Evolutionary conservation across 2,888 invertebrate genomes (phyloP).

Genomic region (Xestia rhomboidea): DNA sequence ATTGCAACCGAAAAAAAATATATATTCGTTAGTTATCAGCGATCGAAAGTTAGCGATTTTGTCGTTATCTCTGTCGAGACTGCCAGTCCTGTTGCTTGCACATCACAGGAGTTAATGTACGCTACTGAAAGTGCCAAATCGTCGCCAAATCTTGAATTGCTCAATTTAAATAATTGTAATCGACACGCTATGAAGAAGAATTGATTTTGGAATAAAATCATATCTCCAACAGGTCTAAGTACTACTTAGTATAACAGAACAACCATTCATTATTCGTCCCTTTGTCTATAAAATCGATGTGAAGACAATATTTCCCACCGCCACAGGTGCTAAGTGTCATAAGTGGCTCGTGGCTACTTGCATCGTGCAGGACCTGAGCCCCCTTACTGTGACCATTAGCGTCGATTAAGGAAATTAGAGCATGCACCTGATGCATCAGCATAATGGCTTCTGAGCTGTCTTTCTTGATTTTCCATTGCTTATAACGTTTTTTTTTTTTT

Average conservation of each 20-base stretch:
- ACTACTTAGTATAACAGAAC: background rate
- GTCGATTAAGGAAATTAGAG: constrained; percentile 64
- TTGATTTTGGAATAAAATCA: background rate
- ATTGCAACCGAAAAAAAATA: too few relatives aligned
- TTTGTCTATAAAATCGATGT: constrained; percentile 57
- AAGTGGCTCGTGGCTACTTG: constrained; percentile 43
- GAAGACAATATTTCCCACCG: constrained; percentile 65
- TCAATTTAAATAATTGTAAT: too few relatives aligned
- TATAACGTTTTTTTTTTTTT: constrained; percentile 46
- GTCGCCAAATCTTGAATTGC: too few relatives aligned
- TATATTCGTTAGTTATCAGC: too few relatives aligned
- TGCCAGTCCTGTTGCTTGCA: too few relatives aligned
- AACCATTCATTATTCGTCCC: constrained; percentile 10
- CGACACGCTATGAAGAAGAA: too few relatives aligned
- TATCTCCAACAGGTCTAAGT: constrained; percentile 8
- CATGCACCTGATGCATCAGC: constrained; percentile 44
- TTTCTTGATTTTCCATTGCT: constrained; percentile 50
- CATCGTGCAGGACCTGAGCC: constrained; percentile 49
- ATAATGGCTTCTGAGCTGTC: constrained; percentile 56
- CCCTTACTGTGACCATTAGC: constrained; percentile 57
- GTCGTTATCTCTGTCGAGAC: too few relatives aligned
- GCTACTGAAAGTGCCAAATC: too few relatives aligned
- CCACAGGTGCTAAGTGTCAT: constrained; percentile 48
- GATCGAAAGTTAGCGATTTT: too few relatives aligned
- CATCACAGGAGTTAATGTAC: too few relatives aligned